Evolutionary conservation across 2,888 invertebrate species (phyloP), one percentile per base, ranked within the genome.

Genomic region (Ornithoptera priamus): DNA sequence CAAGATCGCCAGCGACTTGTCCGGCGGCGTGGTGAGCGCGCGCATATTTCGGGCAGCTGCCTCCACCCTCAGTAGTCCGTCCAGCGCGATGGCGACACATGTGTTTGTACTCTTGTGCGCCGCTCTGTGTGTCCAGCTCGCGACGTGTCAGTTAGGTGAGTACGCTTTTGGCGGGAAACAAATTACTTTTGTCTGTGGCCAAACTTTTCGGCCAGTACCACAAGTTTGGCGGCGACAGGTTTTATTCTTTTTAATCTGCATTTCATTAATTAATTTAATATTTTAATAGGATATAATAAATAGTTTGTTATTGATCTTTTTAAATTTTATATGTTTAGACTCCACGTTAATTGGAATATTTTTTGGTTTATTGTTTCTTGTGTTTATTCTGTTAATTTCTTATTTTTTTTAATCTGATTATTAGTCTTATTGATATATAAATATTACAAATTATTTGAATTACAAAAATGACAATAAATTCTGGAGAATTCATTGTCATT

Each of bases 141-240:
- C 82, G 60, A 73, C 77, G 10, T 81, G 84, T 75, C 90, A 90
- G 65, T 87, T 85, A 59, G 86, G 90, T 89, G 57, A 88, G 89
- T 85, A 70, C 20, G 46, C 65, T 68, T 66, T 50, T 66, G 69
- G 42, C 59, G 64, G 59, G 50, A 66, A 63, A 53, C 20, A 53
- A 39, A 4, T 17, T 57, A 24, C 3, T 56, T 67, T 65, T 62
- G 58, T 59, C 62, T 64, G 22, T 63, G 63, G 20, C 10, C 39
- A 66, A 60, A 72, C 30, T 30, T 22, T 30, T 58, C 7, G 8
- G 10, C 15, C 2, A 15, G 46, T 46, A 15, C 1, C 46, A 46
- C 0, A 46, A 46, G 15, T 46, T 46, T 62, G 39, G 68, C 68
- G 68, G 62, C 62, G 64, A 67, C 36, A 36, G 20, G 61, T 67